Evolutionary conservation across 1,140 invertebrate species (phyloP), one percentile per base, ranked within the genome.

Genomic region (Plectrocnemia conspersa): DNA sequence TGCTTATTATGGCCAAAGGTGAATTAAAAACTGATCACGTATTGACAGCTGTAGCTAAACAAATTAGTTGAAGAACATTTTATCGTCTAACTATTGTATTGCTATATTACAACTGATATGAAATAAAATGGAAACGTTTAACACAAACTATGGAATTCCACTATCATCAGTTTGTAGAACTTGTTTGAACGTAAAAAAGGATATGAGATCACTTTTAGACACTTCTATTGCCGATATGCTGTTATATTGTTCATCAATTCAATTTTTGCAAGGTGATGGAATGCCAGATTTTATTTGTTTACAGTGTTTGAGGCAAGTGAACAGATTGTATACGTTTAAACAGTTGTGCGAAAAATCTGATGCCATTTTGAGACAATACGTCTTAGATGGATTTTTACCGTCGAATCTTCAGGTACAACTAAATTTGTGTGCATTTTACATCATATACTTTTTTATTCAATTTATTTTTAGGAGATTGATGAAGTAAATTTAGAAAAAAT

Each of bases 321-420:
- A 58, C 22, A 54, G 32, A 32, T 58, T 29, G 3, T 55, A 36
- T 32, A 45, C 41, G 10, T 61, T 61, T 33, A 61, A 53, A 44
- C 42, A 58, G 35, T 40, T 61, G 13, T 61, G 59, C 54, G 59
- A 58, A 52, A 58, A 61, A 38, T 61, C 59, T 4, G 47, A 61
- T 47, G 32, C 48, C 4, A 48, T 47, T 13, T 36, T 61, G 13
- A 58, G 27, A 40, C 52, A 52, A 41, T 61, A 58, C 23, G 32
- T 54, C 21, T 36, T 54, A 9, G 42, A 55, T 33, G 52, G 59
- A 23, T 58, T 42, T 15, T 18, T 61, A 22, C 59, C 59, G 19
- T 19, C 35, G 2, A 42, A 60, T 6, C 38, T 50, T 36, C 47
- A 50, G 15, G 47, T 50, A 13, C 33, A 45, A 19, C n/a, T 45